Percentiles rank a stretch among this genome's conserved stretches.
Conservation (phyloP, 2,888 invertebrate genomes). For the Loripinus fragilis region DNA sequence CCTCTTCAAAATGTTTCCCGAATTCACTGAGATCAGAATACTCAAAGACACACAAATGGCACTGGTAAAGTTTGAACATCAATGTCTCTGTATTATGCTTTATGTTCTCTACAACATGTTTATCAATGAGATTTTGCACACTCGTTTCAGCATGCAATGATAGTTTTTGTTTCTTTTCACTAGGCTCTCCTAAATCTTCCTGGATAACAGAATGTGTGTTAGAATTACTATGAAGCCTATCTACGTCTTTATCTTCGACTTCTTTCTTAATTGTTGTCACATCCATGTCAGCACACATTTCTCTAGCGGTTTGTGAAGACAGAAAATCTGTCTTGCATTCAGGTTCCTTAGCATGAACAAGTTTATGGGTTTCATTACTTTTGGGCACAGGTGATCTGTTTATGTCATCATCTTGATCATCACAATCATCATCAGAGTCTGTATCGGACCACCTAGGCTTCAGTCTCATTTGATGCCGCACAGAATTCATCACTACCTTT, state of each 20-base stretch:
- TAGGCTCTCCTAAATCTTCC: neutral
- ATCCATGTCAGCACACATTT: neutral
- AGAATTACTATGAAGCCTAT: neutral
- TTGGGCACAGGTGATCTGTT: neutral
- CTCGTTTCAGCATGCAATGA: neutral
- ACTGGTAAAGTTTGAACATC: slow-evolving; percentile 55
- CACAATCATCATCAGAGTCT: slow-evolving; percentile 36
- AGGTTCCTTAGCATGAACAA: neutral
- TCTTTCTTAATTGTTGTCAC: neutral
- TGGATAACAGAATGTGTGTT: neutral
- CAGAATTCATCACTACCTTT: neutral
- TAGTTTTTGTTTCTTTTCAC: slow-evolving; percentile 7
- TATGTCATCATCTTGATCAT: slow-evolving; percentile 14
- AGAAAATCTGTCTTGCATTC: neutral
- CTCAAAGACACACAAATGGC: slow-evolving; percentile 65
- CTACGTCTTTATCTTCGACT: neutral
- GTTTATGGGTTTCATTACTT: neutral
- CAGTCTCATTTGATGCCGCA: slow-evolving; percentile 8
- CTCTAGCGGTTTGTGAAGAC: neutral
- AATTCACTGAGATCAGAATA: slow-evolving; percentile 64
- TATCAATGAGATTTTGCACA: slow-evolving; percentile 4
- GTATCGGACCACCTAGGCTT: slow-evolving; percentile 40
- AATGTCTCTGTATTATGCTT: neutral
- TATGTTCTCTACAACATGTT: slow-evolving; percentile 14
- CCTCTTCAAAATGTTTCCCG: slow-evolving; percentile 64